Conservation (phyloP, 1,140 invertebrate genomes). For the Scaptomyza hsui region DNA sequence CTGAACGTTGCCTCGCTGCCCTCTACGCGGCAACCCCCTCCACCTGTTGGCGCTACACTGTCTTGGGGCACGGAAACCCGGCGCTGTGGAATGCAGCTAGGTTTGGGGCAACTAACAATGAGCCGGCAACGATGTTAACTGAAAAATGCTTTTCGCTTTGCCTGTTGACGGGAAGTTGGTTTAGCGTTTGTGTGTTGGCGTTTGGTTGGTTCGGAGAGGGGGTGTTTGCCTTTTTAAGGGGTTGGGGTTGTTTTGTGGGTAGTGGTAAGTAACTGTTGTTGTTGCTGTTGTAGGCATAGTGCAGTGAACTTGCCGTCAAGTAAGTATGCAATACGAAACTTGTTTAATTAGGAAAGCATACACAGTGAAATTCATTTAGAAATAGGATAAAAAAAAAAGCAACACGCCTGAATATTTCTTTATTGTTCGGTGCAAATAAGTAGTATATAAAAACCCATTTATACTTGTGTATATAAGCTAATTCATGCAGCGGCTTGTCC, state of each 20-base stretch:
- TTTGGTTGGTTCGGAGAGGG: neutral
- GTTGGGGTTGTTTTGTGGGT: conserved; percentile 22
- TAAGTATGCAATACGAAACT: conserved; percentile 64
- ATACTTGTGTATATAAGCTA: neutral
- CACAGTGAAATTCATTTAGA: conserved; percentile 12
- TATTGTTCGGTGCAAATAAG: conserved; percentile 18
- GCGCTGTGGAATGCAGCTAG: neutral
- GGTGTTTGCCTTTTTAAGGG: conserved; percentile 10
- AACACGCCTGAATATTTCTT: conserved; percentile 33
- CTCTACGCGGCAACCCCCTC: neutral
- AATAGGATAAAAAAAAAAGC: conserved; percentile 2
- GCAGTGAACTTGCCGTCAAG: conserved; percentile 64
- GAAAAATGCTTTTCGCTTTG: conserved; percentile 75
- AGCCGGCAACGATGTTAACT: conserved; percentile 74
- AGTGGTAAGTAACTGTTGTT: conserved; percentile 18
- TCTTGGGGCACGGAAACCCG: neutral
- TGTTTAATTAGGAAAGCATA: conserved; percentile 60
- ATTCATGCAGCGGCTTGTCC: conserved; percentile 18
- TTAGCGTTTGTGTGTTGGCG: conserved; percentile 11
- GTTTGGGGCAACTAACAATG: conserved; percentile 58
- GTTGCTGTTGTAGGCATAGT: conserved; percentile 37
- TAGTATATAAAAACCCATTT: conserved; percentile 14
- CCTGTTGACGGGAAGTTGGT: conserved; percentile 37
- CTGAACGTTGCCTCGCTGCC: conserved; percentile 9
- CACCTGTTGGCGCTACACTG: conserved; percentile 6